Conservation (phyloP, 1,140 invertebrate genomes). For the Pseudachorutes palmiensis region DNA sequence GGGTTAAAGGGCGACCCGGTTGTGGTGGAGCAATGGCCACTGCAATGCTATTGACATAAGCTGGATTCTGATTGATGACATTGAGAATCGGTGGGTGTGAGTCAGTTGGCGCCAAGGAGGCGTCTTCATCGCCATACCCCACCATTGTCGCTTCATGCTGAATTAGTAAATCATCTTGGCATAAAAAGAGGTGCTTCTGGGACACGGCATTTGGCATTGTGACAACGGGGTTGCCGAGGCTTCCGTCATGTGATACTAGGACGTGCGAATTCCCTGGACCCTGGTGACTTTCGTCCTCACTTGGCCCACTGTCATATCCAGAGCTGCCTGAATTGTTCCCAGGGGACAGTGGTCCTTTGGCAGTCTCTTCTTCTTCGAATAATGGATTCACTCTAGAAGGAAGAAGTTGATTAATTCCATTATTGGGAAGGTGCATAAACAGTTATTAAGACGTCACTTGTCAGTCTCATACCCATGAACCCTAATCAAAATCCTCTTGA, state of each 20-base stretch:
- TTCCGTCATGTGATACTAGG: background rate
- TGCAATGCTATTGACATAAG: conserved; percentile 34
- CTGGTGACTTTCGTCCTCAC: conserved; percentile 26
- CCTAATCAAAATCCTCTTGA: no score
- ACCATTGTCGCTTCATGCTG: conserved; percentile 26
- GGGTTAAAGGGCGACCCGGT: conserved; percentile 25
- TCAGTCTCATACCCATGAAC: no score
- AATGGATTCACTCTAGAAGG: conserved; percentile 37
- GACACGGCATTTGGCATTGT: conserved; percentile 3
- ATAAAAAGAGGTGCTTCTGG: conserved; percentile 23
- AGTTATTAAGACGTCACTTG: no score
- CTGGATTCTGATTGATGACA: conserved; percentile 34
- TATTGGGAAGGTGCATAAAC: no score
- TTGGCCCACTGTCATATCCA: conserved; percentile 35
- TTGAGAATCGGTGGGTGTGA: conserved; percentile 31
- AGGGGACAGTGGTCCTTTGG: conserved; percentile 20
- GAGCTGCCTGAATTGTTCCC: conserved; percentile 32
- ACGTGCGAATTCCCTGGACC: background rate
- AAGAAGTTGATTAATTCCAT: no score
- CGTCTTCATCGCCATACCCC: background rate
- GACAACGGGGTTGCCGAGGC: background rate
- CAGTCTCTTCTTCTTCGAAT: conserved; percentile 33
- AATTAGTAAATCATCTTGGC: conserved; percentile 27
- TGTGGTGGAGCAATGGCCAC: conserved; percentile 19
- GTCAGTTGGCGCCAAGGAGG: background rate